Conservation (phyloP, 2,888 invertebrate genomes). For the Pandemis cinnamomeana region DNA sequence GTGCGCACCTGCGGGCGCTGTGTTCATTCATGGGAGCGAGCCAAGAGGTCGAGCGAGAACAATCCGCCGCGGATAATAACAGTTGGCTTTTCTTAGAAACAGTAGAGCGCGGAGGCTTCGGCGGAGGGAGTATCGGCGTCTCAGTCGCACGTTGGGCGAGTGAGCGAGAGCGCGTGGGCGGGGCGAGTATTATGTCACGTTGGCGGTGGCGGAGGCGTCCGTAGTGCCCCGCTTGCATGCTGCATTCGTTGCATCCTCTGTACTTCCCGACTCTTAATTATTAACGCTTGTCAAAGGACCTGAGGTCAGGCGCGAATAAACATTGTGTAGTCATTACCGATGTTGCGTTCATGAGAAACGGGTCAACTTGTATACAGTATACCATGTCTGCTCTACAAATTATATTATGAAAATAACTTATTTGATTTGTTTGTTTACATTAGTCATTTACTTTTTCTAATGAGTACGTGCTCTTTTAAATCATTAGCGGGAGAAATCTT, state of each 20-base stretch:
- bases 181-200: constrained; percentile 77
- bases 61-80: constrained; percentile 80
- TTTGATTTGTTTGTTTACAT: neutral
- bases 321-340: constrained; percentile 6
- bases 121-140: constrained; percentile 68
- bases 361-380: constrained; percentile 11
- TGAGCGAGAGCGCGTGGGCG: constrained; percentile 77
- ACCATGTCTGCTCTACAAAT: constrained; percentile 1
- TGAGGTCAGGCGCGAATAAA: constrained; percentile 54
- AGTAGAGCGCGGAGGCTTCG: constrained; percentile 76
- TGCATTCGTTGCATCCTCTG: constrained; percentile 66
- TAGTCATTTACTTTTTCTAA: neutral
- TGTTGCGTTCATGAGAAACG: constrained; percentile 16
- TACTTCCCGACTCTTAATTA: constrained; percentile 74
- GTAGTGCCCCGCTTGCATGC: constrained; percentile 53
- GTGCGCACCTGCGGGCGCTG: constrained; percentile 77
- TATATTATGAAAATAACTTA: neutral
- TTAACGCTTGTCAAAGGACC: constrained; percentile 60
- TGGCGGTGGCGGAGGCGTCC: constrained; percentile 70
- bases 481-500: no score
- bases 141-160: constrained; percentile 62
- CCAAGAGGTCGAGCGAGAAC: constrained; percentile 77
- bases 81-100: constrained; percentile 82
- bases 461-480: no score
- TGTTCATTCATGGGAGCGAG: constrained; percentile 79